Evolutionary conservation across 2,888 invertebrate genomes (phyloP).

Genomic region (Phytoseiulus persimilis): DNA sequence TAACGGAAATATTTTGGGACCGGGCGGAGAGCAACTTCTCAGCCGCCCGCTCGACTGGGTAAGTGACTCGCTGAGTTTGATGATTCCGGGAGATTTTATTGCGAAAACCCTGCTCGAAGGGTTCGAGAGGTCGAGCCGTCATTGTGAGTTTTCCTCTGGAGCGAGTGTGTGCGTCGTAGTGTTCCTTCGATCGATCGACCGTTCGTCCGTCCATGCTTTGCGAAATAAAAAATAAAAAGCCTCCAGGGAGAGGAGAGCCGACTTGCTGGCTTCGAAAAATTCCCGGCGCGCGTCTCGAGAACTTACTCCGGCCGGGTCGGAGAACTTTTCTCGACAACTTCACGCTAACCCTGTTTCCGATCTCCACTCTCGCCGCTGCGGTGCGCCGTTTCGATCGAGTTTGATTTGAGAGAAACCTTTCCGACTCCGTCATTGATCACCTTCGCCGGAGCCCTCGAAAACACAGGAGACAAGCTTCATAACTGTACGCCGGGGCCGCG

Average conservation of each 20-base stretch:
- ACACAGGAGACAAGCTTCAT: too few relatives aligned
- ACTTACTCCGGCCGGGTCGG: background rate
- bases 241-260: background rate
- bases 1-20: background rate
- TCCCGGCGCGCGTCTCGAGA: background rate
- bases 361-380: background rate
- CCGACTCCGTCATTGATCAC: background rate
- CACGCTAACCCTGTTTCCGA: background rate
- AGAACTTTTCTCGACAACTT: background rate
- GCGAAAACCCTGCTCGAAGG: background rate
- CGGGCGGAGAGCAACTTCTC: background rate
- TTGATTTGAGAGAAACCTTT: background rate
- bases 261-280: background rate
- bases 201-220: background rate
- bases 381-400: background rate
- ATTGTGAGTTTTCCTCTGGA: background rate
- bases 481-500: background rate
- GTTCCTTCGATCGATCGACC: background rate
- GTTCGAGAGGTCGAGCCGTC: background rate
- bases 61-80: background rate
- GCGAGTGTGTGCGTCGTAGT: background rate
- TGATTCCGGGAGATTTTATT: background rate
- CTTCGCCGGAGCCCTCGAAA: background rate
- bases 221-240: background rate
- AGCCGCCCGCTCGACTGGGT: background rate